Evolutionary conservation across 2,113 vertebrate genomes (phyloP).

Genomic region (Alaudala cheleensis): DNA sequence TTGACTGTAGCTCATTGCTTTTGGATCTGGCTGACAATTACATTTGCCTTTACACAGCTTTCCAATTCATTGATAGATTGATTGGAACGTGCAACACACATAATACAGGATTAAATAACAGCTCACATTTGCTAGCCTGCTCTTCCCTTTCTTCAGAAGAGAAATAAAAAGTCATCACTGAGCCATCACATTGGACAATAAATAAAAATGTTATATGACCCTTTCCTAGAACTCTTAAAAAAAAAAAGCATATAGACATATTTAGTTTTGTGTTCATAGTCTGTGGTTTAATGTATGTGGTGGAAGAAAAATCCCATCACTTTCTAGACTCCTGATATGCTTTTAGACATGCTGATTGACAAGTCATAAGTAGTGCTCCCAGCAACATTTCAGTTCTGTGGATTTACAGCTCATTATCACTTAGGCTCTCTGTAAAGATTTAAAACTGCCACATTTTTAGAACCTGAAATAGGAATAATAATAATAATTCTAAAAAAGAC

Average conservation of each 20-base stretch:
- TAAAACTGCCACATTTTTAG: conserved; percentile 17
- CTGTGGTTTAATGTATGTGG: background rate
- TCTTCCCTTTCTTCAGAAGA: background rate
- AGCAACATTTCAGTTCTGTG: conserved; percentile 52
- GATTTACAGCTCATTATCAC: conserved; percentile 53
- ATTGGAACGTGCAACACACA: background rate
- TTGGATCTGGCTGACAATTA: background rate
- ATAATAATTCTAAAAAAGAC: background rate
- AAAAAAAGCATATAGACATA: background rate
- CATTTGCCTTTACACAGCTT: background rate
- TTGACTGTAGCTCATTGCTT: background rate
- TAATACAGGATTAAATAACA: background rate
- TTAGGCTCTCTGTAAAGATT: conserved; percentile 36
- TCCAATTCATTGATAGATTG: background rate
- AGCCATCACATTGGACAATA: background rate
- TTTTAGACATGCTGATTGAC: conserved; percentile 34
- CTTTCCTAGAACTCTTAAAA: background rate
- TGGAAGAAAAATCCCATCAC: background rate
- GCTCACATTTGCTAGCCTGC: background rate
- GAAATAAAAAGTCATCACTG: background rate
- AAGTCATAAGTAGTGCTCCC: conserved; percentile 54
- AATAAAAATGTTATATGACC: background rate
- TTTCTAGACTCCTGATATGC: conserved; percentile 4
- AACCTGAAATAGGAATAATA: background rate
- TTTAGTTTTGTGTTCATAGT: background rate